Conservation (phyloP, 2,888 invertebrate species). For the Callimorpha dominula region DNA sequence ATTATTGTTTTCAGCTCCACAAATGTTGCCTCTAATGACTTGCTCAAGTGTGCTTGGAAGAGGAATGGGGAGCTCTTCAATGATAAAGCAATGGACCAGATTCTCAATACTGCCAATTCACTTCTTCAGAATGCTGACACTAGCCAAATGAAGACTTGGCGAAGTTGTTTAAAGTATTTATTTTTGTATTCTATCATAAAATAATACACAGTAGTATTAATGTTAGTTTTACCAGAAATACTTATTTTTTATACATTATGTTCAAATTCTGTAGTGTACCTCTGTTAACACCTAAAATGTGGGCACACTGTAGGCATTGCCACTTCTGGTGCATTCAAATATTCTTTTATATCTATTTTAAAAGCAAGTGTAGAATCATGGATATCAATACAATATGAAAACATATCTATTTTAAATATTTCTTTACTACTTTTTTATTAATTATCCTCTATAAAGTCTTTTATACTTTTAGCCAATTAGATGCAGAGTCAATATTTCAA, state of each 20-base stretch:
- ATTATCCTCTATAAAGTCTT: not conserved
- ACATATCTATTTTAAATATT: no score
- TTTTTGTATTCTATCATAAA: not conserved
- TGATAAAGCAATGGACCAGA: slow-evolving; percentile 51
- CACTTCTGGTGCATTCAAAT: no score
- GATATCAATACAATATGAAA: no score
- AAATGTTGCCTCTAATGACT: slow-evolving; percentile 63
- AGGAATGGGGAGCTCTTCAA: slow-evolving; percentile 55
- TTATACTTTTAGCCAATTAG: slow-evolving; percentile 64
- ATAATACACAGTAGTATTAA: not conserved
- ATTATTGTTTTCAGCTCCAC: slow-evolving; percentile 60
- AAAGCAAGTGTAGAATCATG: no score
- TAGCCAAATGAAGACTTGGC: slow-evolving; percentile 64
- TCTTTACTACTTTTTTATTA: no score
- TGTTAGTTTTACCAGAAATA: no score
- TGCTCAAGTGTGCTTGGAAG: slow-evolving; percentile 65
- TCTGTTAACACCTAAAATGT: no score
- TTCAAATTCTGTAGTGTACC: no score
- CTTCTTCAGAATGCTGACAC: slow-evolving; percentile 56
- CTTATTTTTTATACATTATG: no score
- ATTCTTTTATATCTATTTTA: no score
- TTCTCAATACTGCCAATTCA: slow-evolving; percentile 55
- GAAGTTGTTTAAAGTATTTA: slow-evolving; percentile 65
- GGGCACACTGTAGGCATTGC: no score
- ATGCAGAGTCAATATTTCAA: slow-evolving; percentile 64